Conservation (phyloP, 2,113 vertebrate genomes). For the Chionis minor region DNA sequence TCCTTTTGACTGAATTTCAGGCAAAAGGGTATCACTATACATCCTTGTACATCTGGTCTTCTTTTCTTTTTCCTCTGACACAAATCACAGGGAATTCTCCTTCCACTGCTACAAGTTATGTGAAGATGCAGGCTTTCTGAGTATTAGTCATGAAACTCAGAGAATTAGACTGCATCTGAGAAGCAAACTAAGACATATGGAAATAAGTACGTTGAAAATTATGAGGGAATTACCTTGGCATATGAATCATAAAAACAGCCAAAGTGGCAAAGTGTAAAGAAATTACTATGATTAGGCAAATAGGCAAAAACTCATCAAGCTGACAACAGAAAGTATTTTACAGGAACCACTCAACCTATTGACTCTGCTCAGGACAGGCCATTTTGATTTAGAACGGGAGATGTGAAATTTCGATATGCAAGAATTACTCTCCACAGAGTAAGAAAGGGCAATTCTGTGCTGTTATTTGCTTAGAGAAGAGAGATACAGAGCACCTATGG, state of each 20-base stretch:
- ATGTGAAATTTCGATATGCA: neutral
- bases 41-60: neutral
- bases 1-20: neutral
- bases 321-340: neutral
- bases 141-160: neutral
- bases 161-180: neutral
- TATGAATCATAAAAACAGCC: neutral
- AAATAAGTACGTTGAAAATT: neutral
- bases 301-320: neutral
- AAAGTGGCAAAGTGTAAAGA: neutral
- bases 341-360: neutral
- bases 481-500: neutral
- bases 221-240: neutral
- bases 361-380: neutral
- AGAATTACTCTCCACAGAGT: neutral
- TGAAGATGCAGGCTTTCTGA: neutral
- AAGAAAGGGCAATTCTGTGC: neutral
- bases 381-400: neutral
- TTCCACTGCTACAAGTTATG: neutral
- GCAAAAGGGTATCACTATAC: neutral
- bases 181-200: neutral
- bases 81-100: neutral
- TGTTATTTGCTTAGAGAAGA: neutral
- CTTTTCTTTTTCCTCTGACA: neutral
- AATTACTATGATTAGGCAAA: neutral